Evolutionary conservation across 2,888 invertebrate genomes (phyloP), one percentile per base, ranked within the genome.

Genomic region (Coleophora deauratella): DNA sequence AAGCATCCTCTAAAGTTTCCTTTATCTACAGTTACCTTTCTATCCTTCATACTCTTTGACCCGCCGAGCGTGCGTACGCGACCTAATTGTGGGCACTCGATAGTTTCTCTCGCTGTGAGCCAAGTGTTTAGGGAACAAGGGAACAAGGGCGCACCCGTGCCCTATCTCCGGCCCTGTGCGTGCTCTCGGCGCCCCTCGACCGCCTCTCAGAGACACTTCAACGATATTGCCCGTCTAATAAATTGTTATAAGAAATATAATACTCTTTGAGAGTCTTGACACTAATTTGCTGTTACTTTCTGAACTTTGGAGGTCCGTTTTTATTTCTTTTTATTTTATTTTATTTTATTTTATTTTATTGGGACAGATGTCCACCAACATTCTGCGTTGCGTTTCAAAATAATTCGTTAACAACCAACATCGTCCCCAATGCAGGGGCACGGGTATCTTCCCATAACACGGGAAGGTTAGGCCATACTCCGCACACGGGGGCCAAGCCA

Each of bases 1-100:
- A 2, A 7, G 31, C 31, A 10, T 4, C 10, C 6, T 11, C 9
- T 9, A 10, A 31, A 31, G n/a, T n/a, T n/a, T 2, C 31, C 31
- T 1, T 4, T 21, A 21, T 21, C 30, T 27, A 30, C 14, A 30
- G n/a, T n/a, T n/a, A n/a, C n/a, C 10, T 37, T 37, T 13, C 31
- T 12, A 11, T 13, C 27, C 27, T 28, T 12, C 27, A 35, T 11
- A 31, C 31, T 31, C 31, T 9, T 9, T 31, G 31, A 10, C 31
- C 31, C 9, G 35, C 4, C 4, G 13, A 21, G 21, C 9, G 2
- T 31, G 41, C 37, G 37, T 33, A 33, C 33, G 33, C 38, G 46
- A 46, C 46, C 43, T 42, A 43, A 46, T 46, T 46, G 38, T 32
- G 37, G 27, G 2, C 43, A 9, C 37, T 46, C 43, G 33, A 46